A percentile compares a stretch with the other conserved stretches of the same genome.
Evolutionary conservation across 2,888 invertebrate genomes (phyloP).

Genomic region (Coecobrya sp.): DNA sequence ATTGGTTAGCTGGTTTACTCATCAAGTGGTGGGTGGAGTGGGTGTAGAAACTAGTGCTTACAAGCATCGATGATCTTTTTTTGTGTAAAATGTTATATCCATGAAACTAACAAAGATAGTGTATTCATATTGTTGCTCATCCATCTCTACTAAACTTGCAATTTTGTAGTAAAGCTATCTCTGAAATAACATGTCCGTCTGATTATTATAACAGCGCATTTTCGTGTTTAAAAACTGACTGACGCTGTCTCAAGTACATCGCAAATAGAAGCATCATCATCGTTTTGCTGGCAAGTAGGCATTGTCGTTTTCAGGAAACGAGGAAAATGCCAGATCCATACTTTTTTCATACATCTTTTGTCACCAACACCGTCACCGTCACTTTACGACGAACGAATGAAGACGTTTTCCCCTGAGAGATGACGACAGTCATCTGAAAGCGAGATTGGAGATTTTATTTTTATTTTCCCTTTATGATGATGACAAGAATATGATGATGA

Average conservation of each 20-base stretch:
- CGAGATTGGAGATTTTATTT: conserved; percentile 70
- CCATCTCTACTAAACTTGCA: no score
- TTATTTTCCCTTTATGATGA: conserved; percentile 65
- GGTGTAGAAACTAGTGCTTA: no score
- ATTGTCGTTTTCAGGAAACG: conserved; percentile 1
- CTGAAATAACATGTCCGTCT: neutral
- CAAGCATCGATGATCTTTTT: no score
- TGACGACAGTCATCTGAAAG: conserved; percentile 70
- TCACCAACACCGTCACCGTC: conserved; percentile 33
- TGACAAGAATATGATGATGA: conserved; percentile 65
- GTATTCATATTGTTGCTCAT: no score
- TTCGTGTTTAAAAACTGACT: neutral
- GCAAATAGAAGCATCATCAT: neutral
- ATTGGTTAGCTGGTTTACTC: no score
- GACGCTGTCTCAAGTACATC: neutral
- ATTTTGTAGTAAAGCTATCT: neutral
- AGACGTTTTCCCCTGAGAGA: conserved; percentile 76
- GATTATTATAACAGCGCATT: neutral
- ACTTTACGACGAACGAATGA: conserved; percentile 52
- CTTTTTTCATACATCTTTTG: conserved; percentile 60
- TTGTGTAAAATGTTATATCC: no score
- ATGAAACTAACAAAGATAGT: no score
- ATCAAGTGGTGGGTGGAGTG: neutral
- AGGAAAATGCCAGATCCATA: conserved; percentile 10
- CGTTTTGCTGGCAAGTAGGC: neutral